Evolutionary conservation across 2,888 invertebrate species (phyloP).

Genomic region (Acanthosepion pharaonis): DNA sequence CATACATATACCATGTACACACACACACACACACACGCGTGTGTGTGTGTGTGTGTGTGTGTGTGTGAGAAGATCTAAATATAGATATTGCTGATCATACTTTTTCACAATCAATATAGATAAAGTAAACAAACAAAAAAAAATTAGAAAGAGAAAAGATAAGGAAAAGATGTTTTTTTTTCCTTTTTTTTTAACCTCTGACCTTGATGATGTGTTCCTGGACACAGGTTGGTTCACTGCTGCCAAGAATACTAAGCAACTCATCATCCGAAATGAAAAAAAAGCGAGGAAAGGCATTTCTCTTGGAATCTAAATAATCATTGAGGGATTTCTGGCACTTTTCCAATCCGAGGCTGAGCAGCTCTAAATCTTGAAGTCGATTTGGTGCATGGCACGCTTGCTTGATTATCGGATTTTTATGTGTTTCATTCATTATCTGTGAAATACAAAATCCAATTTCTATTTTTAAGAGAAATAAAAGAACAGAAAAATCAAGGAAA

Average conservation of each 20-base stretch:
- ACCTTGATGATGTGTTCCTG: slow-evolving; percentile 95
- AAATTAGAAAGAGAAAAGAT: too few species aligned
- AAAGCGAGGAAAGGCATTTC: slow-evolving; percentile 90
- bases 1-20: too few species aligned
- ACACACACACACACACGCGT: too few species aligned
- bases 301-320: slow-evolving; percentile 90
- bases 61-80: too few species aligned
- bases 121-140: neutral
- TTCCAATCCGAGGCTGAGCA: slow-evolving; percentile 84
- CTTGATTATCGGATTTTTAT: slow-evolving; percentile 85
- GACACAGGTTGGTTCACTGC: slow-evolving; percentile 86
- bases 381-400: slow-evolving; percentile 85
- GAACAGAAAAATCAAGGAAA: neutral
- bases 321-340: slow-evolving; percentile 92
- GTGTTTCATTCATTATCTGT: slow-evolving; percentile 88
- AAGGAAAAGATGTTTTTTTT: neutral
- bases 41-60: too few species aligned
- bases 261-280: slow-evolving; percentile 96
- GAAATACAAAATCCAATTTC: slow-evolving; percentile 17
- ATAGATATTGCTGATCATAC: too few species aligned
- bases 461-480: neutral
- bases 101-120: neutral
- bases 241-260: slow-evolving; percentile 89
- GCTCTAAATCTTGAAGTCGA: slow-evolving; percentile 84
- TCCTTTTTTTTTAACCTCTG: slow-evolving; percentile 49